Evolutionary conservation across 2,113 vertebrate genomes (phyloP).

Genomic region (Callocephalon fimbriatum): DNA sequence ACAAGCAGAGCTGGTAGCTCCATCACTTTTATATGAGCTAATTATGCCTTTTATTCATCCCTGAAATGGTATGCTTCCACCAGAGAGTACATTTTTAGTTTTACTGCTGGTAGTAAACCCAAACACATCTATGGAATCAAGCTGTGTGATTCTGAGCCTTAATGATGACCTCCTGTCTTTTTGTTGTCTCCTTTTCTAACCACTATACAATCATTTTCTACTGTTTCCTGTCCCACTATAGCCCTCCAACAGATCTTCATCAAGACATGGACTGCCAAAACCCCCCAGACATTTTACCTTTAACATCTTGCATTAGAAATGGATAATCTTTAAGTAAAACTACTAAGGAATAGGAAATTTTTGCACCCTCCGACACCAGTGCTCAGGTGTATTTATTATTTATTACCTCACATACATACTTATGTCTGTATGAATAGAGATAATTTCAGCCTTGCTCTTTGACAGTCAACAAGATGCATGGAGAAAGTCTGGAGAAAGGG

Average conservation of each 20-base stretch:
- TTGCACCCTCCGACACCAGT: neutral
- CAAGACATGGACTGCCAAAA: neutral
- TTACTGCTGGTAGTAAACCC: slow-evolving; percentile 31
- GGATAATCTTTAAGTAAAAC: neutral
- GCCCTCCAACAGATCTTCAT: neutral
- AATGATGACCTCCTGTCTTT: neutral
- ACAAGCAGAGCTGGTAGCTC: slow-evolving; percentile 12
- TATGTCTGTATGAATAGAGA: neutral
- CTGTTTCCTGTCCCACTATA: neutral
- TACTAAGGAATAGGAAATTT: neutral
- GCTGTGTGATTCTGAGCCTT: neutral
- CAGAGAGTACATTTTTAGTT: slow-evolving; percentile 17
- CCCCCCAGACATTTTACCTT: neutral
- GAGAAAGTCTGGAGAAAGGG: neutral
- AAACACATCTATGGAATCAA: neutral
- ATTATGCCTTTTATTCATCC: slow-evolving; percentile 46
- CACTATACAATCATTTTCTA: neutral
- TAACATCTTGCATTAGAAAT: neutral
- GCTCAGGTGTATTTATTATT: neutral
- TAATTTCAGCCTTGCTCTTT: neutral
- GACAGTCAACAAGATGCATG: neutral
- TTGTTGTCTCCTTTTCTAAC: neutral
- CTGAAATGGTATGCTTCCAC: slow-evolving; percentile 11
- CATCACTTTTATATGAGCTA: neutral
- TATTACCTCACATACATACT: neutral